A percentile compares a stretch with the other conserved stretches of the same genome.
phyloP scores from a whole-genome alignment of 30 jellyfish, hydroid and myxozoan genomes.

The Hydractinia echinata region DNA sequence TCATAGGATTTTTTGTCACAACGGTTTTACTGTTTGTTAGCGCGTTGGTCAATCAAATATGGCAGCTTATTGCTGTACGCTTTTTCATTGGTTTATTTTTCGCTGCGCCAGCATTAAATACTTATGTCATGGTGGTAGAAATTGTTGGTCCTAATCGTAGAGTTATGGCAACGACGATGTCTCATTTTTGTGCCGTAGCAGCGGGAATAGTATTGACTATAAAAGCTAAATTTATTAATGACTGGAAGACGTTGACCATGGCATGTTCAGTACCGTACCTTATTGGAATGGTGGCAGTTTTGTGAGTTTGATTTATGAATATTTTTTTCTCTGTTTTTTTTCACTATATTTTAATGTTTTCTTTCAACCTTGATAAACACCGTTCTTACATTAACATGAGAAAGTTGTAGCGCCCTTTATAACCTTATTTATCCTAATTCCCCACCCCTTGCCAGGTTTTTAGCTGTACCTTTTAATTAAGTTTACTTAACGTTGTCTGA shows the following conservation, averaged over 20 bases:
- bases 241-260: constrained; percentile 56
- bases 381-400: too few species aligned
- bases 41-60: constrained; percentile 52
- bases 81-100: constrained; percentile 44
- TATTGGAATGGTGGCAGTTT: constrained; percentile 19
- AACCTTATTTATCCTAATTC: too few species aligned
- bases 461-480: too few species aligned
- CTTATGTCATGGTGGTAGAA: constrained; percentile 53
- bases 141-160: constrained; percentile 64
- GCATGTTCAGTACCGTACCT: constrained; percentile 72
- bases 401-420: too few species aligned
- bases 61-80: constrained; percentile 64
- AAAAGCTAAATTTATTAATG: constrained; percentile 50
- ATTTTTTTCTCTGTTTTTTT: background rate
- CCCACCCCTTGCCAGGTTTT: too few species aligned
- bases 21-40: constrained; percentile 34
- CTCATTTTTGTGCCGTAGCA: constrained; percentile 35
- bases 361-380: too few species aligned
- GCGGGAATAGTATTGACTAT: constrained; percentile 40
- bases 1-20: constrained; percentile 24
- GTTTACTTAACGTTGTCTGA: too few species aligned
- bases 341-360: background rate
- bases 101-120: constrained; percentile 51
- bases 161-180: constrained; percentile 37
- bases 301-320: constrained; percentile 43